These are phyloP conservation scores for Pseudobourletiella spinata DNA, from an alignment of 1,140 invertebrate species.

Conservation along the genomic window DNA sequence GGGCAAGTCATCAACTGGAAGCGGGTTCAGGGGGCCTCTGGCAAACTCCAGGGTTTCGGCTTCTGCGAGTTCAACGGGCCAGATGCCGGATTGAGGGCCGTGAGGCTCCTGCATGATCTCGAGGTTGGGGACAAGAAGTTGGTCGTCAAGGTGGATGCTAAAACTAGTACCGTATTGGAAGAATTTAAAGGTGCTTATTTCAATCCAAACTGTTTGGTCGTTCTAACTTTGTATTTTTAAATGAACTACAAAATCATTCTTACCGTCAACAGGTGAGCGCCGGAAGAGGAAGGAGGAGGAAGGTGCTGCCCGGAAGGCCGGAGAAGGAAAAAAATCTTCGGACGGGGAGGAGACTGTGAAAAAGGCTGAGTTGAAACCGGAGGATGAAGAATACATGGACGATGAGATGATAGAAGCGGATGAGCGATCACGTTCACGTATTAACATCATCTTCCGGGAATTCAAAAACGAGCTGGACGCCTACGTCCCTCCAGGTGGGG, in stretches of 20 bases:
- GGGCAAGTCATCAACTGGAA: constrained; percentile 95
- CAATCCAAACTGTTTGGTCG: no score
- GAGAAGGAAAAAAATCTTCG: constrained; percentile 14
- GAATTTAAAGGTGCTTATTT: constrained; percentile 70
- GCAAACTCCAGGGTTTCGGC: constrained; percentile 67
- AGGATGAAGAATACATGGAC: constrained; percentile 68
- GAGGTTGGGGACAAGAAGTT: constrained; percentile 87
- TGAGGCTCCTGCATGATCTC: constrained; percentile 86
- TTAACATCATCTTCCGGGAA: constrained; percentile 45
- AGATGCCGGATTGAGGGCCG: constrained; percentile 86
- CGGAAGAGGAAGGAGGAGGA: constrained; percentile 30
- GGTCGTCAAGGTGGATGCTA: constrained; percentile 95
- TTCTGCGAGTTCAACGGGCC: constrained; percentile 95
- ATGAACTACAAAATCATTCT: no score
- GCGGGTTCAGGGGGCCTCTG: constrained; percentile 72
- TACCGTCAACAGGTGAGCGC: constrained; percentile 30
- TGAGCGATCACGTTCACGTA: constrained; percentile 59
- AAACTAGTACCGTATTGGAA: constrained; percentile 87
- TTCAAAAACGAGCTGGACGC: constrained; percentile 34
- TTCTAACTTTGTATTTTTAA: no score
- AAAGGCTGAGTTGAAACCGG: no score
- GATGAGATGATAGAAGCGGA: constrained; percentile 64
- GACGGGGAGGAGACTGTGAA: no score
- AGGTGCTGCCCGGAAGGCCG: no score
- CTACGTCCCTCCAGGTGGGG: constrained; percentile 27